Base-by-base conservation (phyloP, 1,140 invertebrate species). In the Coptotermes formosanus region DNA sequence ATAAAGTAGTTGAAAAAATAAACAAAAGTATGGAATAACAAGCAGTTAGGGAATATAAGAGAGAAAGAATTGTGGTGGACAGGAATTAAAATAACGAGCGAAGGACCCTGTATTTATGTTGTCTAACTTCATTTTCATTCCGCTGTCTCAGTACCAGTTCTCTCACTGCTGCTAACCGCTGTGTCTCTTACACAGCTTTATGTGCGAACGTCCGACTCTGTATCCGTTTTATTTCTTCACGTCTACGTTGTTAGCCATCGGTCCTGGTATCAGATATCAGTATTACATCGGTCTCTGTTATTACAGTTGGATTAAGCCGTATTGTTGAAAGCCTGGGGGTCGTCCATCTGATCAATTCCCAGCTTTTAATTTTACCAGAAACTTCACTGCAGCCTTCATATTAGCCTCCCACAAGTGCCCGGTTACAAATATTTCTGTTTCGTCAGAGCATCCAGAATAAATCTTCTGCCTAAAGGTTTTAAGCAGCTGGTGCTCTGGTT, bases 1-100 rank as follows among this genome's bases (percentile, higher is more conserved):
- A 75, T 75, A 75, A 75, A 75, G 64, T 30, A 30, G 64, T 25
- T 75, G n/a, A 75, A 75, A 75, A 75, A 75, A 75, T 9, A 75
- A n/a, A 75, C n/a, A 30, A 75, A 75, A 75, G n/a, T 9, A 2
- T 16, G 64, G 64, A 75, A 75, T 75, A 75, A 75, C 64, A 30
- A 75, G 59, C 25, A 75, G 64, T 75, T 75, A 30, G 64, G 64
- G 19, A 75, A 75, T 75, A 30, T 25, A 75, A 30, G 64, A 75
- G 64, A 75, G 64, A 75, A 83, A 83, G 82, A 83, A 83, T 43
- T 83, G 82, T 83, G 82, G 82, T 32, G 48, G 82, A 83, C 82
- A 83, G 48, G 19, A 83, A 44, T 25, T 30, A 83, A 83, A 83
- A 83, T 83, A 83, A 83, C 82, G 82, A 83, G 82, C 82, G 25